A percentile compares a stretch with the other conserved stretches of the same genome.
Conservation (phyloP, 2,797 vertebrate species). For the Halcyon badia region DNA sequence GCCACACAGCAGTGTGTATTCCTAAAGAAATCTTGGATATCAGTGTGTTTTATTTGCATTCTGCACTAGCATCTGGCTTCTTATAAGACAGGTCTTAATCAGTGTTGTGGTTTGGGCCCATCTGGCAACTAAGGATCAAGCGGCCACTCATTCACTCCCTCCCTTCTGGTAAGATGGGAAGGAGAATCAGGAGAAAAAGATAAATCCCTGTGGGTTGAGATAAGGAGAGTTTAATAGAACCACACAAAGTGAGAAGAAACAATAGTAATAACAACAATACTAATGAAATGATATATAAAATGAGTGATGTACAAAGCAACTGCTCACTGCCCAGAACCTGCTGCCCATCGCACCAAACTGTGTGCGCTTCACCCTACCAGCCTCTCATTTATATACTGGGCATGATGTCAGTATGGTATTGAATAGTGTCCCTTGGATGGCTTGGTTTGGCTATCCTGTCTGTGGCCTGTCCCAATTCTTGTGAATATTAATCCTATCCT, state of each 20-base stretch:
- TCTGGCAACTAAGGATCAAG: background rate
- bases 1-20: background rate
- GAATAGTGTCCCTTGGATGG: background rate
- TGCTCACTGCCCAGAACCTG: background rate
- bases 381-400: background rate
- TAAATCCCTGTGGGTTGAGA: background rate
- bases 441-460: background rate
- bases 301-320: background rate
- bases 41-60: background rate
- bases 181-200: background rate
- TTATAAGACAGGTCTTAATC: background rate
- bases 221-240: background rate
- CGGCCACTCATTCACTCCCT: background rate
- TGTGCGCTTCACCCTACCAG: background rate
- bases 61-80: background rate
- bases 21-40: background rate
- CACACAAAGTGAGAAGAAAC: background rate
- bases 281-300: background rate
- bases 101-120: background rate
- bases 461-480: background rate
- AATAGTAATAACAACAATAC: background rate
- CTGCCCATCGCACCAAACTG: background rate
- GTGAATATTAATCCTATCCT: background rate
- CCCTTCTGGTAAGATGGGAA: too few species aligned
- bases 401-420: background rate